Base-by-base conservation (phyloP, 1,140 invertebrate genomes). In the Zophobas atratus region DNA sequence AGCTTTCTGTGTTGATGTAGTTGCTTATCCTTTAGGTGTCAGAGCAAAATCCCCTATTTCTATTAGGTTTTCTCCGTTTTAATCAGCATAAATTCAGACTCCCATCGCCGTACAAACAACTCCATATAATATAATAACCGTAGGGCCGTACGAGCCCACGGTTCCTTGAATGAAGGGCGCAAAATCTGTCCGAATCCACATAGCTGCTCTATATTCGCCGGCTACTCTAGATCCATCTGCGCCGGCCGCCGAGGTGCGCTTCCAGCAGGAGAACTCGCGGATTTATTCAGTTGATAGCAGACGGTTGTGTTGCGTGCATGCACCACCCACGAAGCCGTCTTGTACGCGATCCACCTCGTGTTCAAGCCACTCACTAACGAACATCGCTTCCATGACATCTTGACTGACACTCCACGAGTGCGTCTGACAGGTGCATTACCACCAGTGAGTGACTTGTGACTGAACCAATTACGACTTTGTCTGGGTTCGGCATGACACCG, bases 71-170 rank as follows among this genome's bases (percentile, higher is more conserved):
- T 73, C 71, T 41, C 71, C 20, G 33, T 73, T 73, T 73, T 73
- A 73, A 73, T 73, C 71, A 73, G 55, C 71, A 73, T 73, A 56
- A 73, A 73, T 73, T 53, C 71, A 35, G 53, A 20, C 6, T 41
- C 20, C 35, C 2, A 2, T 33, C 34, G 1, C 38, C 38, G 49
- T 51, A 51, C 49, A 51, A 67, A 57, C 55, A 57, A 67, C 8
- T 67, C 60, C 60, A 67, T 41, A 33, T 51, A 51, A 51, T 51
- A 51, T 51, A 6, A 51, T 51, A 51, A 51, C 49, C 20, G 6
- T 51, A 20, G 49, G 49, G 6, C 20, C 49, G 49, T 51, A 20
- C 20, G 20, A 20, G 49, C 49, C 49, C 49, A 51, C 3, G 49
- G 49, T 20, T 51, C 4, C 38, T 6, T 8, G 33, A 73, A 46